Percentiles rank a stretch among this genome's conserved stretches.
Evolutionary conservation across 2,797 vertebrate species (phyloP).

Genomic region (Pseudochaenichthys georgianus): DNA sequence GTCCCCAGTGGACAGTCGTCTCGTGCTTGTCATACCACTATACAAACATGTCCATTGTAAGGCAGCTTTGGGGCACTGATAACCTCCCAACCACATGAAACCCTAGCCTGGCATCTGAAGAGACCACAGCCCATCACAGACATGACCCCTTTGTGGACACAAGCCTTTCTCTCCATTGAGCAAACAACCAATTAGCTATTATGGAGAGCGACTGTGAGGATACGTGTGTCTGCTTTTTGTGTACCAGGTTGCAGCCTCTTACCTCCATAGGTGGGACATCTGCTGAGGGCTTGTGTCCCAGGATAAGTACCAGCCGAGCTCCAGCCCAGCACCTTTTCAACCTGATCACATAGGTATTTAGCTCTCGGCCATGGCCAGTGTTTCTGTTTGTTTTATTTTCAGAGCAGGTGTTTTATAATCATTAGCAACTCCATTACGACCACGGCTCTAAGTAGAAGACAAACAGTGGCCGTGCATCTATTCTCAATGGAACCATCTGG

Average conservation of each 20-base stretch:
- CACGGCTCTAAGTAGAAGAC: slow-evolving; percentile 81
- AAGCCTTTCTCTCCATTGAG: slow-evolving; percentile 75
- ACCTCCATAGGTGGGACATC: slow-evolving; percentile 79
- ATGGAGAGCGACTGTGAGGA: slow-evolving; percentile 58
- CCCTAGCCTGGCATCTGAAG: slow-evolving; percentile 63
- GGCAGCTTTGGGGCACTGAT: slow-evolving; percentile 58
- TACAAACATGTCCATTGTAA: slow-evolving; percentile 69
- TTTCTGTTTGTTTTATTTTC: slow-evolving; percentile 87
- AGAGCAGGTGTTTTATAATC: slow-evolving; percentile 88
- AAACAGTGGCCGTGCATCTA: slow-evolving; percentile 79
- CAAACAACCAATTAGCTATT: slow-evolving; percentile 84
- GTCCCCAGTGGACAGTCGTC: slow-evolving; percentile 20
- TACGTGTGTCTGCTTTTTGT: slow-evolving; percentile 46
- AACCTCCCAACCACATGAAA: slow-evolving; percentile 76
- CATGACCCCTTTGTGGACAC: slow-evolving; percentile 76
- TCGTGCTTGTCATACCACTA: slow-evolving; percentile 28
- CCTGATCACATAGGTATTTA: slow-evolving; percentile 85
- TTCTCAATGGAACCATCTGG: slow-evolving; percentile 86
- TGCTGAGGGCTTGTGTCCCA: slow-evolving; percentile 79
- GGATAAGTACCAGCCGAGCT: slow-evolving; percentile 67
- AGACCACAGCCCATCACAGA: slow-evolving; percentile 65
- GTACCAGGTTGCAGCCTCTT: slow-evolving; percentile 59
- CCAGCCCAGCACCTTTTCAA: slow-evolving; percentile 75
- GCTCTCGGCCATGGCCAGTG: slow-evolving; percentile 69
- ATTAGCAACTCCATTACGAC: slow-evolving; percentile 82